Base-by-base conservation (phyloP, 2,888 invertebrate genomes). In the Anarsia innoxiella region DNA sequence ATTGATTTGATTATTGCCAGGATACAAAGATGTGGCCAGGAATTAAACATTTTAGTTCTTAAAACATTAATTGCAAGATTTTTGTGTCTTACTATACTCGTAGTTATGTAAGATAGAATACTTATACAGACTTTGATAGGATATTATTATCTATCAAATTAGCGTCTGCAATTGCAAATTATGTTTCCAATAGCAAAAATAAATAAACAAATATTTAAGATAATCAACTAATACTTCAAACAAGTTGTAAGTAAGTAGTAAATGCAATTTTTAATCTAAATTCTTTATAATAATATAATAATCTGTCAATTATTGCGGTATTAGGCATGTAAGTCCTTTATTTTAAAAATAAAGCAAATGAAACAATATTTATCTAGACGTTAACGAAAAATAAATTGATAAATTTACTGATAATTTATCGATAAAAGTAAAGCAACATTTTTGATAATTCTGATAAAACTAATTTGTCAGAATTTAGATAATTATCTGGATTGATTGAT, bases 401-500 rank as follows among this genome's bases (percentile, higher is more conserved):
- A 39, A 43, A 29, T 12, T 11, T 6, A n/a, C 14, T n/a, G 36
- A 40, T 36, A 40, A 40, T 9, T 40, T 12, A 12, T 9, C 31
- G 40, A 40, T 40, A 42, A 40, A 27, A 19, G 13, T 27, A 19
- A 36, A 44, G 41, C 37, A 39, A 43, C 36, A 48, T 51, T 51
- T 23, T 31, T 31, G 53, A 59, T 58, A 54, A 30, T 35, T 40
- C 40, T n/a, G 5, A 40, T n/a, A n/a, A n/a, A n/a, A n/a, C n/a
- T n/a, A n/a, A n/a, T n/a, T 39, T 45, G 48, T 48, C 47, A 44
- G 36, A 27, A 40, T 36, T 16, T 34, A 10, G 41, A 43, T 35
- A 34, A 31, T 35, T 34, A 32, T 42, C 32, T 45, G 46, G 56
- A 69, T 66, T n/a, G n/a, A n/a, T n/a, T 57, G 67, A 67, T 68